These are phyloP conservation scores for Frankliniella intonsa DNA, from an alignment of 2,888 invertebrate genomes.

Conservation along the genomic window DNA sequence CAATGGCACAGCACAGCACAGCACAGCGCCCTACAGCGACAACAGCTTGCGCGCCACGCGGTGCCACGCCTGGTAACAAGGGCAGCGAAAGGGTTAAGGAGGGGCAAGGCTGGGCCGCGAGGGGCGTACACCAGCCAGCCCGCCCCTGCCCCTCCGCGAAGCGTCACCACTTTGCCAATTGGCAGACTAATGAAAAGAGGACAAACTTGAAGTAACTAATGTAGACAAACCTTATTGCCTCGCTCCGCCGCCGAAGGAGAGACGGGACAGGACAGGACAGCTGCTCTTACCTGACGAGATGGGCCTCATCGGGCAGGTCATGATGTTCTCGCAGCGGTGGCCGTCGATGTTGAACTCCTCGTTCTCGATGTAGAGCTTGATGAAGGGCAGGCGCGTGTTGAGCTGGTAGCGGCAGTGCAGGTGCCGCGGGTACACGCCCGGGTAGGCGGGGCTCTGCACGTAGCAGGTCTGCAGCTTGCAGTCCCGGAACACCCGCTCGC, in stretches of 20 bases:
- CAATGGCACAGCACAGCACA: no score
- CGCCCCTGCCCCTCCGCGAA: background rate
- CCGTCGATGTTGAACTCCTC: conserved; percentile 93
- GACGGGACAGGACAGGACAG: background rate
- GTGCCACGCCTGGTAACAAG: no score
- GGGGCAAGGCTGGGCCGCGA: no score
- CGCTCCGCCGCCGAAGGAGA: background rate
- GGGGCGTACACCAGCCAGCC: background rate
- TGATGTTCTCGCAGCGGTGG: conserved; percentile 88
- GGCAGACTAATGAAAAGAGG: background rate
- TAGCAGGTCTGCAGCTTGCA: conserved; percentile 88
- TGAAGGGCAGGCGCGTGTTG: conserved; percentile 82
- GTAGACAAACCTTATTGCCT: background rate
- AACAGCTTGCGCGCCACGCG: background rate
- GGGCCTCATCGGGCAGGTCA: conserved; percentile 90
- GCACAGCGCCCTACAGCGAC: background rate
- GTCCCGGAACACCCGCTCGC: conserved; percentile 81
- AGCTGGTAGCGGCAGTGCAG: conserved; percentile 86
- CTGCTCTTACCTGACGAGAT: conserved; percentile 67
- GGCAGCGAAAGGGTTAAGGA: no score
- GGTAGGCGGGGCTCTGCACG: conserved; percentile 89
- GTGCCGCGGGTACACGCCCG: conserved; percentile 86
- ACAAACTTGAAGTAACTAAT: background rate
- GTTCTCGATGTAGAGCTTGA: conserved; percentile 74
- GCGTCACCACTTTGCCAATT: background rate